Conservation (phyloP, 1,140 invertebrate species). For the Lineus longissimus region DNA sequence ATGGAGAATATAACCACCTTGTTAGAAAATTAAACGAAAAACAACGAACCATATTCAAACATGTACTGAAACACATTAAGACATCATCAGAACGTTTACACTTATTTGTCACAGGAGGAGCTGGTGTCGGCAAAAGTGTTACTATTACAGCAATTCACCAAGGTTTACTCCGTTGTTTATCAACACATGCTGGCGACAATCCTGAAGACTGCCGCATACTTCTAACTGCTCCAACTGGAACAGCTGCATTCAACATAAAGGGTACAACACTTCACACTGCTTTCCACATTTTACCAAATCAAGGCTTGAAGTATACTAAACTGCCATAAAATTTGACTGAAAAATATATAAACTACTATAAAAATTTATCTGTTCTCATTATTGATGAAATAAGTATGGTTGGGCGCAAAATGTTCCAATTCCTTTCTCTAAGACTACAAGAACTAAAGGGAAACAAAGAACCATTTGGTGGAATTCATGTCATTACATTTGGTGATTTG, state of each 20-base stretch:
- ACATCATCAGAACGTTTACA: conserved; percentile 2
- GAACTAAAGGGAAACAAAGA: conserved; percentile 7
- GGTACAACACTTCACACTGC: conserved; percentile 13
- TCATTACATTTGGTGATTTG: conserved; percentile 3
- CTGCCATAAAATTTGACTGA: too few relatives aligned
- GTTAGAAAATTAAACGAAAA: not conserved
- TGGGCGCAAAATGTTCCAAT: conserved; percentile 16
- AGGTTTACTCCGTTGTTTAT: conserved; percentile 4
- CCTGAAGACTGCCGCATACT: conserved; percentile 17
- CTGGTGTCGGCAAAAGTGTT: conserved; percentile 19
- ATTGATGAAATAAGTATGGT: conserved; percentile 25
- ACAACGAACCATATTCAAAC: not conserved
- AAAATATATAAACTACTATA: not conserved
- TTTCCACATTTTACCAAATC: not conserved
- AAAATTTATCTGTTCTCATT: conserved; percentile 16
- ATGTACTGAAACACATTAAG: not conserved
- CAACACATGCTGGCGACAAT: conserved; percentile 8
- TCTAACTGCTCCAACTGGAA: conserved; percentile 13
- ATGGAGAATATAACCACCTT: not conserved
- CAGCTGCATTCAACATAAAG: conserved; percentile 14
- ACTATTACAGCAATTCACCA: conserved; percentile 18
- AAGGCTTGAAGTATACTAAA: not conserved
- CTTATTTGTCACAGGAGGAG: conserved; percentile 19
- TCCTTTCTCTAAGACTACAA: conserved; percentile 11
- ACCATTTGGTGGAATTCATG: not conserved